phyloP scores from a whole-genome alignment of 2,113 vertebrate species.

The Melanocharis versteri region DNA sequence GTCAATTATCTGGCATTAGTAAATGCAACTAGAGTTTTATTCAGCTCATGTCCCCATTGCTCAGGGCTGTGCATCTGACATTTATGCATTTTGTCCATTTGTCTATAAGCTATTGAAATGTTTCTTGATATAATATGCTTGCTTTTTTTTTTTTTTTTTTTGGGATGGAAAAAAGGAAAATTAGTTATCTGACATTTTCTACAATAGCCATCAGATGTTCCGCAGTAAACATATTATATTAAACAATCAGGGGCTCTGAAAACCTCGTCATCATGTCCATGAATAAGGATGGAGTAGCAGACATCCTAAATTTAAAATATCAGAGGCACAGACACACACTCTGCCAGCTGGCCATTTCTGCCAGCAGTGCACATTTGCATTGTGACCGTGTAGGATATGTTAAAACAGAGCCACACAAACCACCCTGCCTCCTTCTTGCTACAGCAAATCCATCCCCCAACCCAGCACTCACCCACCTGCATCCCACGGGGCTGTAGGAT shows the following conservation, averaged over 20 bases:
- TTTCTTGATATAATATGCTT: not conserved
- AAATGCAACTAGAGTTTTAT: slow-evolving; percentile 26
- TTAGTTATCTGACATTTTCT: slow-evolving; percentile 36
- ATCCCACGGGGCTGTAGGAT: not conserved
- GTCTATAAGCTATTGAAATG: not conserved
- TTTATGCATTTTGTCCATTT: slow-evolving; percentile 15
- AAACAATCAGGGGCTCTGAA: not conserved
- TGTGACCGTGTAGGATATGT: not conserved
- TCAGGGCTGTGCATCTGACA: slow-evolving; percentile 23
- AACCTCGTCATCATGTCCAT: not conserved
- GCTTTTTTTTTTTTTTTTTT: not conserved
- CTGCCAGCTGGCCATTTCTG: slow-evolving; percentile 32
- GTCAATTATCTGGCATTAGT: slow-evolving; percentile 32
- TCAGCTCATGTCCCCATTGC: not conserved
- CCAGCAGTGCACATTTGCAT: not conserved
- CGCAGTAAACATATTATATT: not conserved
- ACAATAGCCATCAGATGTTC: slow-evolving; percentile 35
- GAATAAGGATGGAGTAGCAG: not conserved
- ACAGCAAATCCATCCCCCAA: fast-evolving
- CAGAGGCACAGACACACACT: not conserved
- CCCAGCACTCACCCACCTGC: fast-evolving
- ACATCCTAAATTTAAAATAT: not conserved
- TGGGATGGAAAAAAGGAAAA: not conserved
- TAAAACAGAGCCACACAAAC: not conserved
- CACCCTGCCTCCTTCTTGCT: not conserved